phyloP scores from a whole-genome alignment of 2,113 vertebrate genomes.

The Rhynchopsitta pachyrhyncha region DNA sequence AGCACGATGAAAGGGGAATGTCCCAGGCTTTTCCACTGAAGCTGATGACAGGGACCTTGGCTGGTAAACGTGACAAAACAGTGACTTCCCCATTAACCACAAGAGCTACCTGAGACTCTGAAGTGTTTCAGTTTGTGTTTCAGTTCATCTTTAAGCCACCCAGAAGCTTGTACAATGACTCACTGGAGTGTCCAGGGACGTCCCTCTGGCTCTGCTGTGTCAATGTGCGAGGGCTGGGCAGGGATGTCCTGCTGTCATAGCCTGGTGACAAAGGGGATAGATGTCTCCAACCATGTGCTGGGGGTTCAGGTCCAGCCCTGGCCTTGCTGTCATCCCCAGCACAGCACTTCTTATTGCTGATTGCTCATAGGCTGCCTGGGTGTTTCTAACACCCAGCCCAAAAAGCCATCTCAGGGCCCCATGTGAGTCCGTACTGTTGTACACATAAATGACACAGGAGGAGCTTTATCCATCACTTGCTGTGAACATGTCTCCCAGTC shows the following conservation, averaged over 20 bases:
- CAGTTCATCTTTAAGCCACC: neutral
- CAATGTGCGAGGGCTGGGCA: neutral
- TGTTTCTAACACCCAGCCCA: neutral
- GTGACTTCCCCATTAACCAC: neutral
- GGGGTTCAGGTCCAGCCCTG: neutral
- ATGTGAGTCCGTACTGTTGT: fast-evolving
- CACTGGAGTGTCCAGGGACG: neutral
- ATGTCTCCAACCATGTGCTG: neutral
- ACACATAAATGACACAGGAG: neutral
- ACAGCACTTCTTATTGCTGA: neutral
- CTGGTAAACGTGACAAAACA: neutral
- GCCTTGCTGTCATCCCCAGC: neutral
- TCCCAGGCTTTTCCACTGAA: neutral
- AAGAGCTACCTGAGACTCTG: neutral
- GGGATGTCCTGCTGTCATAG: neutral
- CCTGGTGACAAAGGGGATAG: neutral
- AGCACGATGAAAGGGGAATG: neutral
- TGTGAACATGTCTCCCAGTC: neutral
- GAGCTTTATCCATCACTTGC: neutral
- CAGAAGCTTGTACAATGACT: neutral
- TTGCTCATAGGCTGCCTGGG: neutral
- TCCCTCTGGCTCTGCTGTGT: neutral
- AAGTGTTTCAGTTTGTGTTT: neutral
- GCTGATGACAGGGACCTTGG: neutral
- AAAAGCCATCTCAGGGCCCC: neutral